A percentile compares a stretch with the other conserved stretches of the same genome.
These are phyloP conservation scores for Xanthia togata DNA, from an alignment of 2,888 invertebrate genomes.

Conservation along the genomic window DNA sequence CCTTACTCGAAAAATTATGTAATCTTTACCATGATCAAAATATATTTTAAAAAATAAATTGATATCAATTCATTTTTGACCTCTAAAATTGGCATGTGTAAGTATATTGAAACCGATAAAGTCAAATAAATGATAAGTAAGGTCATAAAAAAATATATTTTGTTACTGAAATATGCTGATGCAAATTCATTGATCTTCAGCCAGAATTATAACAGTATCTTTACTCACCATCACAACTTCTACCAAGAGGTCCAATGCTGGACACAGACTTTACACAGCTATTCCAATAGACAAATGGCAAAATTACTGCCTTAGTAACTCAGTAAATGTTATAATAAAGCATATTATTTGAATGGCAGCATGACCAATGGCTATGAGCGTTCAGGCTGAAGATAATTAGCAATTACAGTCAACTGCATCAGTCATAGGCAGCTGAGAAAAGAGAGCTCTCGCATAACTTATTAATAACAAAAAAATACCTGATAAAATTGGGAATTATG, in stretches of 20 bases:
- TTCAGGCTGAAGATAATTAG: not conserved
- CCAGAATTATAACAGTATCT: no score
- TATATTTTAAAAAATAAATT: slow-evolving; percentile 9
- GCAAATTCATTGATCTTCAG: not conserved
- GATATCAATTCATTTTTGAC: slow-evolving; percentile 34
- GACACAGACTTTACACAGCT: not conserved
- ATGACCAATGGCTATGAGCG: not conserved
- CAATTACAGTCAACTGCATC: not conserved
- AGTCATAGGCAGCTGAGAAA: not conserved
- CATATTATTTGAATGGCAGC: not conserved
- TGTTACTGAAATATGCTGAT: not conserved
- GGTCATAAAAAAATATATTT: slow-evolving; percentile 13
- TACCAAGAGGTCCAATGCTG: not conserved
- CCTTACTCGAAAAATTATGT: not conserved
- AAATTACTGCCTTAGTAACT: no score
- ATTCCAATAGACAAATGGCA: not conserved
- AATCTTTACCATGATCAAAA: slow-evolving; percentile 2
- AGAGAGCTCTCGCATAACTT: not conserved
- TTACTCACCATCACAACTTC: no score
- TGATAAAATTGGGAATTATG: slow-evolving; percentile 95
- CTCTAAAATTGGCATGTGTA: slow-evolving; percentile 22
- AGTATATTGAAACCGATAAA: slow-evolving; percentile 20
- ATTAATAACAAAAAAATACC: slow-evolving; percentile 68
- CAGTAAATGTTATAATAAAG: no score
- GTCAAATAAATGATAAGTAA: slow-evolving; percentile 45